Percentiles rank a stretch among this genome's conserved stretches.
These are phyloP conservation scores for Cheilosia vulpina DNA, from an alignment of 2,888 invertebrate genomes.

Conservation along the genomic window DNA sequence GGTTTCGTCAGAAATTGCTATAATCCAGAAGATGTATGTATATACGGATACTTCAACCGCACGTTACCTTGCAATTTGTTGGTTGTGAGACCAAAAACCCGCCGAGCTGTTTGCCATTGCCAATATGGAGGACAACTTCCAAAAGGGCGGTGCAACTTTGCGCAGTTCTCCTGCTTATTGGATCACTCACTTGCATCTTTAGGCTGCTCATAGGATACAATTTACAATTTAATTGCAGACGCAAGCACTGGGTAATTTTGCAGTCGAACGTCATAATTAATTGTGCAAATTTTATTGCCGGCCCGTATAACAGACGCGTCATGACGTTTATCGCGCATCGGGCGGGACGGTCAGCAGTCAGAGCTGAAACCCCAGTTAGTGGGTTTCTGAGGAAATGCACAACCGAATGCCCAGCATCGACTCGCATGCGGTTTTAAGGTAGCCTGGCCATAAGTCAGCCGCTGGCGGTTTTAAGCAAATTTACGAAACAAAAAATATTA, in stretches of 20 bases:
- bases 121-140: slow-evolving; percentile 36
- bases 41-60: slow-evolving; percentile 19
- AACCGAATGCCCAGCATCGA: slow-evolving; percentile 41
- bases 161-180: slow-evolving; percentile 33
- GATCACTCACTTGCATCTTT: slow-evolving; percentile 65
- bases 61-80: slow-evolving; percentile 59
- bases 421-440: slow-evolving; percentile 60
- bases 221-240: slow-evolving; percentile 70
- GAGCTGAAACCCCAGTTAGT: neutral
- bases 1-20: slow-evolving; percentile 67
- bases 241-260: slow-evolving; percentile 58
- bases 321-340: slow-evolving; percentile 67
- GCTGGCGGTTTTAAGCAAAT: slow-evolving; percentile 71
- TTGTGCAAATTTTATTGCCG: slow-evolving; percentile 71
- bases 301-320: slow-evolving; percentile 49
- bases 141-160: slow-evolving; percentile 23
- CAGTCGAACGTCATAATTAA: slow-evolving; percentile 73
- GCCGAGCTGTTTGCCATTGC: slow-evolving; percentile 13
- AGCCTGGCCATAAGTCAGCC: slow-evolving; percentile 71
- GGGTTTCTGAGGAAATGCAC: slow-evolving; percentile 56
- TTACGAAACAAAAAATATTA: slow-evolving; percentile 67
- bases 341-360: neutral
- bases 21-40: slow-evolving; percentile 55
- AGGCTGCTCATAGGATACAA: slow-evolving; percentile 63
- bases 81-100: slow-evolving; percentile 2